Evolutionary conservation across 2,888 invertebrate genomes (phyloP), one percentile per base, ranked within the genome.

Genomic region (Hirudinaria manillensis): DNA sequence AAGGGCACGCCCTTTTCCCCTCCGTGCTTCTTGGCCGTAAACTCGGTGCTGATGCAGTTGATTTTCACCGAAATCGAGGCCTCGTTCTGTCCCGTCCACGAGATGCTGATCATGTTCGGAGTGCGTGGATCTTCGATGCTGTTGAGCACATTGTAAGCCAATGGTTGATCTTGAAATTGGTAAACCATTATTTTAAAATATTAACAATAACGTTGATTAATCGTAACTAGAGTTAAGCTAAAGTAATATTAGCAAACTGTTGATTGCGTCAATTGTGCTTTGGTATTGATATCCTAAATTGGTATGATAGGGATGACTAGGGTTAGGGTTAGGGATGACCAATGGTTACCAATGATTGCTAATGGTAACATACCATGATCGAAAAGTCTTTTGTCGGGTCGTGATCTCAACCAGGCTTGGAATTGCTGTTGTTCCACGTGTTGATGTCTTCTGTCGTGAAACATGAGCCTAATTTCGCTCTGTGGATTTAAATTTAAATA

Each of bases 1-100:
- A 97, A 97, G 0, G 96, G 96, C 0, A 97, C 96, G 0, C 97
- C 97, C 83, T 97, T 97, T 86, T 97, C 97, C 0, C 97, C 97
- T 70, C 97, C 97, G 86, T 97, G 96, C 83, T 96, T 97, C 85
- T 95, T 96, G 0, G 94, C 93, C 0, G 97, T 97, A 85, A 97
- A 97, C 87, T 97, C 97, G 0, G 97, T 97, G 78, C 95, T 95
- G 82, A 97, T 97, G 85, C 96, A 96, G 86, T 97, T 81, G 6
- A 85, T 77, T 72, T 78, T 94, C 80, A 96, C 91, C 83, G 94
- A 96, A 77, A 94, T 92, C 65, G 95, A 95, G 79, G 94, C 93
- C 86, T 96, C 95, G 84, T 95, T 95, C 32, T 93, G 92, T 0
- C 95, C 94, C 86, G 96, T 95, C 96, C 96, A 97, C 82, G 90